These are phyloP conservation scores for Drosophila maculinotata DNA, from an alignment of 2,888 invertebrate genomes.

Conservation along the genomic window DNA sequence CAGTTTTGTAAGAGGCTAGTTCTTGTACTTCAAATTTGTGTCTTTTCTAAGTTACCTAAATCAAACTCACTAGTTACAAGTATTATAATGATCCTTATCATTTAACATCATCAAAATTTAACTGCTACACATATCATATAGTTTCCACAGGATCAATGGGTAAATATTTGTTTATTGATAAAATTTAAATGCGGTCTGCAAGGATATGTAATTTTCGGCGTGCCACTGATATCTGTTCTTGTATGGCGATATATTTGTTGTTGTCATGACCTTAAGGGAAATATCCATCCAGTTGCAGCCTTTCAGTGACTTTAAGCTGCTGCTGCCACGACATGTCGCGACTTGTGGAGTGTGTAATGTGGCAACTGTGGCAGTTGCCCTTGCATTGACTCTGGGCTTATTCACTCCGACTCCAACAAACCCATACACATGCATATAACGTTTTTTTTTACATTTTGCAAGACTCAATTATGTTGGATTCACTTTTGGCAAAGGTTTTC, in stretches of 20 bases:
- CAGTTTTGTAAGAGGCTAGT: too few relatives aligned
- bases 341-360: slow-evolving; percentile 48
- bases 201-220: neutral
- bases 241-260: slow-evolving; percentile 37
- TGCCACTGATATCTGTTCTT: neutral
- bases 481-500: slow-evolving; percentile 79
- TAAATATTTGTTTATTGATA: too few relatives aligned
- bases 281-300: slow-evolving; percentile 31
- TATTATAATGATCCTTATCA: too few relatives aligned
- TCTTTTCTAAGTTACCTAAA: too few relatives aligned
- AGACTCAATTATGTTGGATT: slow-evolving; percentile 81
- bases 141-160: too few relatives aligned
- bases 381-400: slow-evolving; percentile 50
- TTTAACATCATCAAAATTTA: too few relatives aligned
- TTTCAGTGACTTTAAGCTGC: slow-evolving; percentile 70
- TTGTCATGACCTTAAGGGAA: slow-evolving; percentile 24
- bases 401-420: slow-evolving; percentile 22
- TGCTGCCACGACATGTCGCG: slow-evolving; percentile 48
- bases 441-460: slow-evolving; percentile 26
- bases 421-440: slow-evolving; percentile 24
- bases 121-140: too few relatives aligned
- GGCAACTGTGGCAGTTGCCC: slow-evolving; percentile 53
- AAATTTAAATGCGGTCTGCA: neutral
- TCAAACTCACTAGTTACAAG: too few relatives aligned
- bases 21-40: too few relatives aligned